These are phyloP conservation scores for Geophilus truncorum DNA, from an alignment of 2,888 invertebrate genomes.

Conservation along the genomic window DNA sequence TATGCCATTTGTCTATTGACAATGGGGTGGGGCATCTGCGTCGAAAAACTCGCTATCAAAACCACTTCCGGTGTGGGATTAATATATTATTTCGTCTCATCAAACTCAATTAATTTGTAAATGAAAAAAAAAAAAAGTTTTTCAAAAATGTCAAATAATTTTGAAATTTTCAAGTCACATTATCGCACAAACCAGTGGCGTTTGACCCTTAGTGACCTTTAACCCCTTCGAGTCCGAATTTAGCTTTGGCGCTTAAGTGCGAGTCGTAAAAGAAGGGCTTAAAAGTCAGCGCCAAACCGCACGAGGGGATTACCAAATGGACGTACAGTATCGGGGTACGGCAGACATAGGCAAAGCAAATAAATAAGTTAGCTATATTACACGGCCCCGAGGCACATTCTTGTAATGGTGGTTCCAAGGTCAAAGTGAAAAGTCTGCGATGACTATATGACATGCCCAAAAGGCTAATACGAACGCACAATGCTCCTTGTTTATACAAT, in stretches of 20 bases:
- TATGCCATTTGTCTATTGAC: neutral
- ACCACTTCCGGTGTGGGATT: neutral
- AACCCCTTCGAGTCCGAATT: neutral
- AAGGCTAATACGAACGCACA: neutral
- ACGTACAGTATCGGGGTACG: neutral
- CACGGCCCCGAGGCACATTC: neutral
- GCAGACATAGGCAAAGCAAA: neutral
- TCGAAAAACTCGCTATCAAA: neutral
- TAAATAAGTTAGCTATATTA: constrained; percentile 2
- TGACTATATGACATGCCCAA: constrained; percentile 21
- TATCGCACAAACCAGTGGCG: too few relatives aligned
- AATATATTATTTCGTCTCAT: neutral
- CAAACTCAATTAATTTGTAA: neutral
- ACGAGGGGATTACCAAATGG: too few relatives aligned
- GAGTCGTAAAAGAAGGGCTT: neutral
- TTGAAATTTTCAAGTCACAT: too few relatives aligned
- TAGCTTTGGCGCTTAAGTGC: neutral
- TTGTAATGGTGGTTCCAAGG: constrained; percentile 18
- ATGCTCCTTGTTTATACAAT: neutral
- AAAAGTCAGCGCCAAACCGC: neutral
- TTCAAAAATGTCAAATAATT: too few relatives aligned
- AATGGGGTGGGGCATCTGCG: neutral
- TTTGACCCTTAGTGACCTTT: neutral
- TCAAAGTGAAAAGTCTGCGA: neutral
- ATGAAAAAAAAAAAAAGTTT: too few relatives aligned